phyloP scores from a whole-genome alignment of 2,888 invertebrate genomes.

The Cheilosia variabilis region DNA sequence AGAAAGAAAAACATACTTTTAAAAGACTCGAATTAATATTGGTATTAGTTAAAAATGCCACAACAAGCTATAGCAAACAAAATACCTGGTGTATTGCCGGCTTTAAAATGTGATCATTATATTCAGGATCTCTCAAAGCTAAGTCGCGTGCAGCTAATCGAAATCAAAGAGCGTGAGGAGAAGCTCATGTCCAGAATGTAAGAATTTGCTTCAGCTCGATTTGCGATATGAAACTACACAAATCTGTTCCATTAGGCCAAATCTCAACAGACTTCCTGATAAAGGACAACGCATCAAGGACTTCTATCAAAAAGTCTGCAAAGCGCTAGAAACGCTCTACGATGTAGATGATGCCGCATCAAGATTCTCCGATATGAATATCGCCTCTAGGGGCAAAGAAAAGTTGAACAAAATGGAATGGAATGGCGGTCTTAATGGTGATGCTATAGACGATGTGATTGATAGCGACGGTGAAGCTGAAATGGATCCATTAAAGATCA shows the following conservation, averaged over 20 bases:
- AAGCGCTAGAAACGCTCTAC: constrained; percentile 79
- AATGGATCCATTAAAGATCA: constrained; percentile 81
- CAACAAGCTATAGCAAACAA: constrained; percentile 76
- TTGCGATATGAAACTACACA: neutral
- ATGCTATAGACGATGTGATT: constrained; percentile 77
- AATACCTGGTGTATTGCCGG: constrained; percentile 78
- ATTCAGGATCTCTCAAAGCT: constrained; percentile 79
- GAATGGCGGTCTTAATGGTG: constrained; percentile 77
- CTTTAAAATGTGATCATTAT: constrained; percentile 78
- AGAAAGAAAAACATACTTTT: constrained; percentile 19
- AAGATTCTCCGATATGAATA: constrained; percentile 81
- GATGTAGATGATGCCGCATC: constrained; percentile 80
- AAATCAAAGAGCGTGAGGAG: constrained; percentile 80
- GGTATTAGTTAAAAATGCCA: constrained; percentile 42
- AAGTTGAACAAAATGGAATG: constrained; percentile 81
- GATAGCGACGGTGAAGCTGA: constrained; percentile 83
- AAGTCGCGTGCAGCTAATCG: constrained; percentile 79
- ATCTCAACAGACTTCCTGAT: constrained; percentile 80
- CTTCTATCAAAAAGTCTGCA: constrained; percentile 79
- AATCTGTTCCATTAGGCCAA: constrained; percentile 76
- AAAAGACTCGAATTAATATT: neutral
- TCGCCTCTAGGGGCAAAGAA: constrained; percentile 79
- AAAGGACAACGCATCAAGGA: constrained; percentile 81
- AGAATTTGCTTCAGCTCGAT: constrained; percentile 56
- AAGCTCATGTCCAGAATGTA: constrained; percentile 81